Conservation (phyloP, 1,140 invertebrate genomes). For the Xylocopa sonorina region DNA sequence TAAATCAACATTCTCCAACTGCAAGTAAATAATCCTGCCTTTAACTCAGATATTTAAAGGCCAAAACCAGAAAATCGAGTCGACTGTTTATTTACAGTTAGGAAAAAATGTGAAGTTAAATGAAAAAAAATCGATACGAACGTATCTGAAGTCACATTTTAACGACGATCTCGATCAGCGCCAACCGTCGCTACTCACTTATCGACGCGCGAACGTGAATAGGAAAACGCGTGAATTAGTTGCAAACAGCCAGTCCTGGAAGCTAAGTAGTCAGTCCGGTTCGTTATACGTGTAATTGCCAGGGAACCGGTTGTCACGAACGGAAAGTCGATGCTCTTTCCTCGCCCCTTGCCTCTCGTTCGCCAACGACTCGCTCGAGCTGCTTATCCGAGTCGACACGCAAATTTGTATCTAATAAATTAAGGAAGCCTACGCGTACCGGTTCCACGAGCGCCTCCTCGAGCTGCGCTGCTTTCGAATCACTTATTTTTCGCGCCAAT, state of each 20-base stretch:
- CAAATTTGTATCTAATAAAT: constrained; percentile 33
- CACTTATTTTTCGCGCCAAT: neutral
- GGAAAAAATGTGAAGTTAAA: too few species aligned
- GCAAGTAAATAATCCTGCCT: too few species aligned
- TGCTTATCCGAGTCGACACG: neutral
- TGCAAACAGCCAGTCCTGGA: neutral
- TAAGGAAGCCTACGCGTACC: constrained; percentile 1
- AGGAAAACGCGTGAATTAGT: constrained; percentile 3
- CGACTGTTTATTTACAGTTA: too few species aligned
- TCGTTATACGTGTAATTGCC: constrained; percentile 37
- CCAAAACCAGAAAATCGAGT: too few species aligned
- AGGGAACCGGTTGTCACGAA: constrained; percentile 17
- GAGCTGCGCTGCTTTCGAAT: neutral
- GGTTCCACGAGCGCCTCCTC: neutral
- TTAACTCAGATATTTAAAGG: too few species aligned
- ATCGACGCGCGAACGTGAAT: neutral
- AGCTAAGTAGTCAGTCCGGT: constrained; percentile 16
- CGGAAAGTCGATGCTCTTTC: neutral
- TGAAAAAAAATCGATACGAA: neutral
- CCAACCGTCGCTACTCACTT: neutral
- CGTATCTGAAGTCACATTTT: neutral
- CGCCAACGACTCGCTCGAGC: neutral
- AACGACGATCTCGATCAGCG: too few species aligned
- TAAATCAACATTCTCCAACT: too few species aligned
- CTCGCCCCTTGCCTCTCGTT: neutral